These are phyloP conservation scores for Nezara viridula DNA, from an alignment of 2,888 invertebrate genomes.

Conservation along the genomic window DNA sequence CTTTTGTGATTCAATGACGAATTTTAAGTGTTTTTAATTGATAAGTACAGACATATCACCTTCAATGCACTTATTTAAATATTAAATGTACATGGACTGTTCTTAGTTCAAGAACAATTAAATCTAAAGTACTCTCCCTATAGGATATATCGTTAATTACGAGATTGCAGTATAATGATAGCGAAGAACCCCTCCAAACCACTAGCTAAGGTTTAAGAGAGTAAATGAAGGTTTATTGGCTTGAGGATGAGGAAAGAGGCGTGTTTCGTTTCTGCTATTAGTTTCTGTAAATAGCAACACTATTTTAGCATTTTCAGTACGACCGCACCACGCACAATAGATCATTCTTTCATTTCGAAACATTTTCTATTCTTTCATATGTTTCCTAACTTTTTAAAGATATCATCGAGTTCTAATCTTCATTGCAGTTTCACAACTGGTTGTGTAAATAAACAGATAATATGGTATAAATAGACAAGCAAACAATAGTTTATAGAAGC, in stretches of 20 bases:
- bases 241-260: slow-evolving; percentile 13
- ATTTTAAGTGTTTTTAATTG: too few relatives aligned
- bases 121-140: too few relatives aligned
- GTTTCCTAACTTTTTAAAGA: not conserved
- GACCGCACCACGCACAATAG: not conserved
- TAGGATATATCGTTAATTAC: too few relatives aligned
- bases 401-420: not conserved
- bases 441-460: not conserved
- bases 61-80: too few relatives aligned
- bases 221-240: not conserved
- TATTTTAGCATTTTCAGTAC: slow-evolving; percentile 11
- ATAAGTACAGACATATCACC: too few relatives aligned
- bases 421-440: not conserved
- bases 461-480: not conserved
- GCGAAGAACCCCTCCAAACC: too few relatives aligned
- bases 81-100: too few relatives aligned
- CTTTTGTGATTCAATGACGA: too few relatives aligned
- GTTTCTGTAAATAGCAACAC: slow-evolving; percentile 2
- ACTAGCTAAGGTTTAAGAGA: not conserved
- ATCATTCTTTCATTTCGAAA: slow-evolving; percentile 26
- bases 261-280: slow-evolving; percentile 13
- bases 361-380: not conserved
- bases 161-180: too few relatives aligned
- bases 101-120: too few relatives aligned
- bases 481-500: not conserved